Evolutionary conservation across 2,797 vertebrate species (phyloP).

Genomic region (Serranus cabrilla): DNA sequence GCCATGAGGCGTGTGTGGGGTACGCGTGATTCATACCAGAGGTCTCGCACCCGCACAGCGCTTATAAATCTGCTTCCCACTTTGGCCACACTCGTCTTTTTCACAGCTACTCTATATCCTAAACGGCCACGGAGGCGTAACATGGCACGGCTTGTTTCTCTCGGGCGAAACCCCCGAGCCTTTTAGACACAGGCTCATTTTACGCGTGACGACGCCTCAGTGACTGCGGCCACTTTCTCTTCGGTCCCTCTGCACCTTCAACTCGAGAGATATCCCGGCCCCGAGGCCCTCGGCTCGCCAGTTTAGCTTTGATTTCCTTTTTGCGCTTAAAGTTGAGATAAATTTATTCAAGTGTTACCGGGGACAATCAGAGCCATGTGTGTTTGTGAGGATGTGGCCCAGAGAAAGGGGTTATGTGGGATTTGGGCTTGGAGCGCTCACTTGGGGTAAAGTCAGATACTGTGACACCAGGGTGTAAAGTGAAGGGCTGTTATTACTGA

Average conservation of each 20-base stretch:
- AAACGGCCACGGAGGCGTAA: constrained; percentile 71
- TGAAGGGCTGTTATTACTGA: constrained; percentile 62
- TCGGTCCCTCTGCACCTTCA: constrained; percentile 20
- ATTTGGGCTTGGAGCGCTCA: constrained; percentile 66
- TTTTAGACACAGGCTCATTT: constrained; percentile 66
- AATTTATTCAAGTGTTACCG: constrained; percentile 68
- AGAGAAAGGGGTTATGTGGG: constrained; percentile 67
- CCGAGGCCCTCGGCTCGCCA: constrained; percentile 25
- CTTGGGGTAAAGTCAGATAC: constrained; percentile 67
- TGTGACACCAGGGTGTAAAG: constrained; percentile 68
- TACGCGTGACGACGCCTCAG: constrained; percentile 58
- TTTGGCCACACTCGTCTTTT: constrained; percentile 77
- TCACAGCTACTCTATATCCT: constrained; percentile 81
- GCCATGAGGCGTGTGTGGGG: constrained; percentile 54
- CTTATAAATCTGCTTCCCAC: constrained; percentile 79
- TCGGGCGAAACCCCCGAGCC: constrained; percentile 59
- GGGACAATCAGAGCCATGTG: constrained; percentile 77
- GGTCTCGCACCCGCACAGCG: constrained; percentile 63
- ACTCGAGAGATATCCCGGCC: constrained; percentile 37
- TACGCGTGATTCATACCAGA: constrained; percentile 67
- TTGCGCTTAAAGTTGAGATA: constrained; percentile 51
- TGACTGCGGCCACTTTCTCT: constrained; percentile 47
- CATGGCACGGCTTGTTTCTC: constrained; percentile 80
- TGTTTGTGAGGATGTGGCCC: constrained; percentile 75
- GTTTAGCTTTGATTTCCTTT: constrained; percentile 72